Conservation (phyloP, 2,113 vertebrate genomes). For the Poeciliopsis prolifica region DNA sequence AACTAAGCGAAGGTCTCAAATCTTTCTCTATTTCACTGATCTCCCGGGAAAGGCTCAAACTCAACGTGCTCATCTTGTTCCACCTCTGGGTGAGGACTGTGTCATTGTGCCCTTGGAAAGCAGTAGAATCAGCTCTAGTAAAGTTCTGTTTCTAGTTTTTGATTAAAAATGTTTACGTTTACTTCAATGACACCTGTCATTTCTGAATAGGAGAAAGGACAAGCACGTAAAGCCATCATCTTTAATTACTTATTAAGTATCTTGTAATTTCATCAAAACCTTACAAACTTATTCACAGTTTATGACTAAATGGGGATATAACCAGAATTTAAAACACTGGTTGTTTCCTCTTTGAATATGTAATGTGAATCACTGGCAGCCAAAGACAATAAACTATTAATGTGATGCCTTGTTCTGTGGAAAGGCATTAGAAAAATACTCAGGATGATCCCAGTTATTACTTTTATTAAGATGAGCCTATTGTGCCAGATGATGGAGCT, state of each 20-base stretch:
- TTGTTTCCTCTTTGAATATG: not conserved
- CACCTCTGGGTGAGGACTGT: too few relatives aligned
- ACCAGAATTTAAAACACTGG: not conserved
- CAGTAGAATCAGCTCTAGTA: not conserved
- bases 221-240: not conserved
- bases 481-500: conserved; percentile 6
- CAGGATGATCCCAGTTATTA: not conserved
- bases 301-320: not conserved
- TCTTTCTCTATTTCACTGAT: not conserved
- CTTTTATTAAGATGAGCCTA: conserved; percentile 14
- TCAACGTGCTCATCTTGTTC: too few relatives aligned
- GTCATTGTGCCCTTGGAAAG: not conserved
- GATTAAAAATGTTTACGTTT: conserved; percentile 17
- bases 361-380: not conserved
- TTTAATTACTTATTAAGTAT: not conserved
- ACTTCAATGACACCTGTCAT: conserved; percentile 6
- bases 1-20: not conserved
- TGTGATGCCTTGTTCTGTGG: not conserved
- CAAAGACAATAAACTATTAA: not conserved
- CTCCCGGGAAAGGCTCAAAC: too few relatives aligned
- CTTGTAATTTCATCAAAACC: not conserved
- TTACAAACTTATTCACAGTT: not conserved
- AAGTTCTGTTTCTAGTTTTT: not conserved
- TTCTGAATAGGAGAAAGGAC: not conserved
- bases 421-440: not conserved